phyloP scores from a whole-genome alignment of 1,140 invertebrate species.

The Ectropis grisescens region DNA sequence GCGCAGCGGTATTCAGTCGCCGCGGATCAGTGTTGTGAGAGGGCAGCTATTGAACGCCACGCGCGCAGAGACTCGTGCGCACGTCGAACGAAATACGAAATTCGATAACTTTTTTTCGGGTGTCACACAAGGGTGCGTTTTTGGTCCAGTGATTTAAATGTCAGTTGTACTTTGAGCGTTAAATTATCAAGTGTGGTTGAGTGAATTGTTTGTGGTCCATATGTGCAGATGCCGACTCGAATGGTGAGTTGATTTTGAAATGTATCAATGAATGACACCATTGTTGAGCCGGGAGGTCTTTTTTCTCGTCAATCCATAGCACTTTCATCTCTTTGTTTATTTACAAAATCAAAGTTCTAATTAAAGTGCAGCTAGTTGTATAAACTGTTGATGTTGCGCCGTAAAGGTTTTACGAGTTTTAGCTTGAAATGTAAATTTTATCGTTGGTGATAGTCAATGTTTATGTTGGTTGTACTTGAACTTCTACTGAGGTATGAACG shows the following conservation, averaged over 20 bases:
- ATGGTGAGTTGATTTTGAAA: slow-evolving; percentile 57
- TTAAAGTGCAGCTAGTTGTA: slow-evolving; percentile 35
- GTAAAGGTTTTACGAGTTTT: slow-evolving; percentile 48
- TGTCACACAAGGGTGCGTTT: slow-evolving; percentile 36
- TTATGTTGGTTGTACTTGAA: slow-evolving; percentile 31
- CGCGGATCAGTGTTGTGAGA: slow-evolving; percentile 42
- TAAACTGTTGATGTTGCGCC: slow-evolving; percentile 23
- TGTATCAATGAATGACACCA: slow-evolving; percentile 44
- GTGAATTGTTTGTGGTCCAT: slow-evolving; percentile 21
- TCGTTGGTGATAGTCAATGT: slow-evolving; percentile 9
- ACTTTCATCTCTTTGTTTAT: slow-evolving; percentile 47
- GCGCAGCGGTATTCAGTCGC: slow-evolving; percentile 45
- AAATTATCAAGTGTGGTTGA: slow-evolving; percentile 14
- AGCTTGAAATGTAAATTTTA: slow-evolving; percentile 50
- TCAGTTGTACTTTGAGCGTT: slow-evolving; percentile 15
- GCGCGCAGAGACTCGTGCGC: slow-evolving; percentile 32
- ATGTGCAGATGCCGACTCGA: slow-evolving; percentile 41
- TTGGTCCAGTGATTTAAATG: slow-evolving; percentile 24
- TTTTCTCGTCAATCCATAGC: slow-evolving; percentile 39
- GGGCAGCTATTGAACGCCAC: slow-evolving; percentile 39
- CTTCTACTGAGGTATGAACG: slow-evolving; percentile 26
- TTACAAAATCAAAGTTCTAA: slow-evolving; percentile 49
- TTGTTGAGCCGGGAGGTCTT: slow-evolving; percentile 39
- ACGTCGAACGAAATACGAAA: slow-evolving; percentile 39
- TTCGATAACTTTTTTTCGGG: slow-evolving; percentile 28